phyloP scores from a whole-genome alignment of 2,888 invertebrate species.

The Cheilosia variabilis region DNA sequence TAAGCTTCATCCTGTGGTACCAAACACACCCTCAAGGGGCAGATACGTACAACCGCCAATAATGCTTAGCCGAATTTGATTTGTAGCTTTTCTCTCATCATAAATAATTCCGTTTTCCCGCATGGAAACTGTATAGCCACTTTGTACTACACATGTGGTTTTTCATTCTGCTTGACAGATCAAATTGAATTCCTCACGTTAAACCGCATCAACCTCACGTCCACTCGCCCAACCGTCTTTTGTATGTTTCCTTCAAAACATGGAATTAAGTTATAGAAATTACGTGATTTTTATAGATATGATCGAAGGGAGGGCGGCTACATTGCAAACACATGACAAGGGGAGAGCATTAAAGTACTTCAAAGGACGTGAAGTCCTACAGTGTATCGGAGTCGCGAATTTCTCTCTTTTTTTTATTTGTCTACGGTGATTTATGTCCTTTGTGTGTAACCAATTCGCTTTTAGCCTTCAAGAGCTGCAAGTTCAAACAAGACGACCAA shows the following conservation, averaged over 20 bases:
- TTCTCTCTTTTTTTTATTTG: conserved; percentile 4
- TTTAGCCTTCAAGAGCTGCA: conserved; percentile 57
- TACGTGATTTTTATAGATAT: conserved; percentile 74
- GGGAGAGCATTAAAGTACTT: conserved; percentile 71
- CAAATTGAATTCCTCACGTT: conserved; percentile 63
- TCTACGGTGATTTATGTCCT: conserved; percentile 69
- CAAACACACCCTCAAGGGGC: too few species aligned
- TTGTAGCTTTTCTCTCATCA: conserved; percentile 62
- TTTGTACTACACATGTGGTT: conserved; percentile 29
- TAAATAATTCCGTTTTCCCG: conserved; percentile 60
- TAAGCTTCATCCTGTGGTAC: too few species aligned
- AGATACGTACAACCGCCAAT: too few species aligned
- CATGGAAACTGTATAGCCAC: conserved; percentile 20
- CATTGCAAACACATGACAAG: conserved; percentile 51
- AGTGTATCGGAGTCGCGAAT: conserved; percentile 47
- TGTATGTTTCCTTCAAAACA: conserved; percentile 53
- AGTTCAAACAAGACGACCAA: conserved; percentile 60
- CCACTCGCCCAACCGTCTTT: conserved; percentile 22
- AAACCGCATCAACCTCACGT: conserved; percentile 32
- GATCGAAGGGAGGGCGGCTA: conserved; percentile 51
- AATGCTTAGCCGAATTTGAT: conserved; percentile 40
- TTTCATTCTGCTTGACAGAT: conserved; percentile 41
- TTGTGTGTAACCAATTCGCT: conserved; percentile 69
- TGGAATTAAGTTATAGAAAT: conserved; percentile 74
- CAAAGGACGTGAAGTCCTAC: conserved; percentile 56